Evolutionary conservation across 2,888 invertebrate genomes (phyloP).

Genomic region (Incurvaria masculella): DNA sequence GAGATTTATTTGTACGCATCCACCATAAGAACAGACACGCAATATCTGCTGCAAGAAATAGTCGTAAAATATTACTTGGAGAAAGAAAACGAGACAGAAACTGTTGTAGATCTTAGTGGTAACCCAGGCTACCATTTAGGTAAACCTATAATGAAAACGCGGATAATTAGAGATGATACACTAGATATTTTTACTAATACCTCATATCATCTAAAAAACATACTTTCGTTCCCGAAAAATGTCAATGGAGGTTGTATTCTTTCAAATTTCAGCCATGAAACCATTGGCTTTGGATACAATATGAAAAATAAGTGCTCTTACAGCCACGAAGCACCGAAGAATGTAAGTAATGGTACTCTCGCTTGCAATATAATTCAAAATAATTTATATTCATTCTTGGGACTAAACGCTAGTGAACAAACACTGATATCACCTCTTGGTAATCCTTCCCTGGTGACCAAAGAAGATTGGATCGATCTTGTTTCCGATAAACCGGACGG

Average conservation of each 20-base stretch:
- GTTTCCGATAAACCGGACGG: neutral
- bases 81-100: slow-evolving; percentile 25
- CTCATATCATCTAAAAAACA: slow-evolving; percentile 15
- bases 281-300: slow-evolving; percentile 47
- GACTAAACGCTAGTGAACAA: slow-evolving; percentile 18
- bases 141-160: slow-evolving; percentile 58
- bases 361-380: slow-evolving; percentile 31
- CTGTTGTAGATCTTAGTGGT: slow-evolving; percentile 57
- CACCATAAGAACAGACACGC: slow-evolving; percentile 22
- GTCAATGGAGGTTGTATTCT: slow-evolving; percentile 39
- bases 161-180: slow-evolving; percentile 28
- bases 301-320: slow-evolving; percentile 43
- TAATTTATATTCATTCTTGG: slow-evolving; percentile 23
- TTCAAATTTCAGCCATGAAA: slow-evolving; percentile 28
- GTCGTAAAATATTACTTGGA: slow-evolving; percentile 31
- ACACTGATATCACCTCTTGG: slow-evolving; percentile 33
- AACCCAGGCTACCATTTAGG: slow-evolving; percentile 72
- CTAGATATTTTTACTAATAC: slow-evolving; percentile 30
- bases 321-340: slow-evolving; percentile 6
- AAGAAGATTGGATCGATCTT: slow-evolving; percentile 27
- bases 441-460: slow-evolving; percentile 29
- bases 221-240: slow-evolving; percentile 31
- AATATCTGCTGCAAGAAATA: slow-evolving; percentile 31
- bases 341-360: slow-evolving; percentile 21
- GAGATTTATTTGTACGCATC: slow-evolving; percentile 30